Conservation (phyloP, 2,113 vertebrate genomes). For the Pardalotus punctatus region DNA sequence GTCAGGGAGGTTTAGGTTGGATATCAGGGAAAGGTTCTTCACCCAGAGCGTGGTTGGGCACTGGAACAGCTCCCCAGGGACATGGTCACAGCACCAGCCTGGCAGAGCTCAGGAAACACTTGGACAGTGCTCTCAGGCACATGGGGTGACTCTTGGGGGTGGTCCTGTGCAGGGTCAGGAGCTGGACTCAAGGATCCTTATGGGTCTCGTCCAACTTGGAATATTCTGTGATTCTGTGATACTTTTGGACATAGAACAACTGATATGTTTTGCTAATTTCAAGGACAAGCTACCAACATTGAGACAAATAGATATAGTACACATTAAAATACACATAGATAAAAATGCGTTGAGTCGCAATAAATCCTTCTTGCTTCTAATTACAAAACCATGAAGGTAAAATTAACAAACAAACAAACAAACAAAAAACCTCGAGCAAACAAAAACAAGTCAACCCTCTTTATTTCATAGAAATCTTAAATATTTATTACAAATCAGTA, state of each 20-base stretch:
- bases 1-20: neutral
- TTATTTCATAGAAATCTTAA: conserved; percentile 58
- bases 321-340: neutral
- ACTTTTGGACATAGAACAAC: neutral
- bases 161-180: neutral
- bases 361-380: neutral
- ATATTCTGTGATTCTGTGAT: neutral
- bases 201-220: neutral
- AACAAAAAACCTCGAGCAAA: fast-evolving
- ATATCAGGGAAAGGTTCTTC: neutral
- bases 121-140: neutral
- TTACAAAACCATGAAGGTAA: neutral
- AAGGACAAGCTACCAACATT: neutral
- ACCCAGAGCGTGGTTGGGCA: fast-evolving
- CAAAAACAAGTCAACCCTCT: neutral
- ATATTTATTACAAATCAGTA: conserved; percentile 60
- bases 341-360: neutral
- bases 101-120: neutral
- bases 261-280: neutral
- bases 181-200: neutral
- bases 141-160: neutral
- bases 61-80: neutral
- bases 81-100: neutral
- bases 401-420: neutral
- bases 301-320: neutral